Base-by-base conservation (phyloP, 2,888 invertebrate species). In the Choreutis nemorana region DNA sequence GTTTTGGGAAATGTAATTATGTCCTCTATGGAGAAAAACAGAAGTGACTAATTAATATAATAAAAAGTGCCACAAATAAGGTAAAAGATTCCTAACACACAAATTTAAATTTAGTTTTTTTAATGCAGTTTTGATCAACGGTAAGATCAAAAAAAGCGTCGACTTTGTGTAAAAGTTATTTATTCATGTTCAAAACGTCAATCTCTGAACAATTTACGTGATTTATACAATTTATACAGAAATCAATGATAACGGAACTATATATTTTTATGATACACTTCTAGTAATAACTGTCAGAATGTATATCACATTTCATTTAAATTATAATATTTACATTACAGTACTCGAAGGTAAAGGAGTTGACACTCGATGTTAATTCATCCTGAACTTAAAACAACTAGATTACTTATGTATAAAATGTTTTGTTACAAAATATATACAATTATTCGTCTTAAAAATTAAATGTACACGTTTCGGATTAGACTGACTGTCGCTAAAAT, bases 141-240 rank as follows among this genome's bases (percentile, higher is more conserved):
- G n/a, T n/a, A n/a, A n/a, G n/a, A n/a, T n/a, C n/a, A n/a, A n/a
- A n/a, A n/a, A n/a, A n/a, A n/a, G n/a, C n/a, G n/a, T n/a, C n/a
- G n/a, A n/a, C n/a, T n/a, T 53, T 62, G 62, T 75, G 72, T 72
- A 77, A 77, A 78, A 77, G 63, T 72, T 71, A 70, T 73, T 73
- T 73, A 72, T 71, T 75, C 60, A 64, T 62, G 65, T 72, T 64
- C 65, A 60, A 66, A 72, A 72, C 62, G 59, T 68, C 61, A 68
- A 70, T 72, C 57, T 70, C 57, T 63, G 72, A 75, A 77, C 71
- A 71, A 73, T 64, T 54, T 63, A 61, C 61, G 64, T 63, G 60
- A 64, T 61, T 59, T 71, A 61, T 71, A 77, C 67, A 75, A 65
- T 73, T 67, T 63, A 68, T 68, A 71, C 66, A 75, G 60, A 68